phyloP scores from a whole-genome alignment of 2,888 invertebrate genomes.

The Caenorhabditis imperialis region DNA sequence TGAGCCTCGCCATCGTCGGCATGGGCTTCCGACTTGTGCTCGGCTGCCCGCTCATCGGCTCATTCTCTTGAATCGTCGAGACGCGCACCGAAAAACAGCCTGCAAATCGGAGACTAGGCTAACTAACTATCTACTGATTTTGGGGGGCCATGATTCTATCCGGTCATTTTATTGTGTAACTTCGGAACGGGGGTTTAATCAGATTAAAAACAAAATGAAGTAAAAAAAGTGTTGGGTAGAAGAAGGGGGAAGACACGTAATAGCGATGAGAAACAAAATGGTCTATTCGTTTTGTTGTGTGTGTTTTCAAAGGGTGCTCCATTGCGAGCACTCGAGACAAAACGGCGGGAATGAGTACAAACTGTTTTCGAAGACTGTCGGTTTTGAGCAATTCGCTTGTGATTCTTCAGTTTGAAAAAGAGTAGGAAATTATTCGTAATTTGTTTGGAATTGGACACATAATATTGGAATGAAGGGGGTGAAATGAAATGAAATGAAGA shows the following conservation, averaged over 20 bases:
- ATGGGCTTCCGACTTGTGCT: slow-evolving; percentile 34
- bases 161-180: slow-evolving; percentile 8
- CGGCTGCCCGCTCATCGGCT: slow-evolving; percentile 23
- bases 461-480: not conserved
- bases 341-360: slow-evolving; percentile 50
- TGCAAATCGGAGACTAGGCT: slow-evolving; percentile 15
- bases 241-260: slow-evolving; percentile 37
- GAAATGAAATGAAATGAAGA: no score
- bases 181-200: slow-evolving; percentile 2
- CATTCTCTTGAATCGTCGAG: slow-evolving; percentile 33
- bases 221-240: slow-evolving; percentile 4
- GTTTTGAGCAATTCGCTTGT: no score
- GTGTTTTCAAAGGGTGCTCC: slow-evolving; percentile 8
- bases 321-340: slow-evolving; percentile 31
- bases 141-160: not conserved
- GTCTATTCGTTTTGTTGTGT: no score
- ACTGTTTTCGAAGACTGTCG: no score
- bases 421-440: no score
- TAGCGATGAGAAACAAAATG: slow-evolving; percentile 36
- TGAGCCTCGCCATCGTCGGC: slow-evolving; percentile 51
- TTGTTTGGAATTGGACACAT: slow-evolving; percentile 42
- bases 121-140: slow-evolving; percentile 6
- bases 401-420: no score
- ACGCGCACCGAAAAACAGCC: slow-evolving; percentile 43
- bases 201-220: not conserved